Evolutionary conservation across 2,888 invertebrate species (phyloP), one percentile per base, ranked within the genome.

Genomic region (Dioctria rufipes): DNA sequence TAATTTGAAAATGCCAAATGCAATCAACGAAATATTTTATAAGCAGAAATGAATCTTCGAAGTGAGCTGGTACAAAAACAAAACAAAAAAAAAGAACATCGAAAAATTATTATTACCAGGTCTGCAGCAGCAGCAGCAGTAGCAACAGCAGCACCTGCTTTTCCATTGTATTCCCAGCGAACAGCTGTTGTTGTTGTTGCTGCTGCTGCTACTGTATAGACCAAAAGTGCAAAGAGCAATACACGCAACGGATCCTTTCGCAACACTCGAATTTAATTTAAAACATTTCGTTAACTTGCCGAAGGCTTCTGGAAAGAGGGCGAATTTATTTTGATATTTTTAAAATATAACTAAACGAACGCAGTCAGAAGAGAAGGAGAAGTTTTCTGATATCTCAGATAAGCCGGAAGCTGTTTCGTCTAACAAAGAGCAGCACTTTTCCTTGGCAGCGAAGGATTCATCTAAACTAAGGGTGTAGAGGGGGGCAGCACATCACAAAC

Each of bases 1-100:
- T 69, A 69, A 69, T 69, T 69, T 69, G 49, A n/a, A 69, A 69
- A 69, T 69, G 69, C 69, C 69, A 69, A 69, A 51, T 43, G 69
- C 69, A 69, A 69, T 69, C 54, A n/a, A 54, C 4, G 3, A 11
- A 54, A 4, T 54, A 54, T 54, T 54, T 54, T n/a, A 11, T 11
- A n/a, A 4, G 54, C 6, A n/a, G 54, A 54, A 25, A 25, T 25
- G 25, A 25, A 25, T 25, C 25, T 25, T 25, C 25, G 25, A 25
- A 25, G 25, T 25, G 25, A 25, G 25, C 25, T 25, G 25, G 25
- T 25, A 25, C 25, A 25, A 25, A 25, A 25, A 54, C 2, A 54
- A 8, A 11, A n/a, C 54, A n/a, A 25, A 25, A 54, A 54, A 54
- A 8, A 11, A n/a, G 3, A n/a, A 54, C 46, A 46, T 2, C 46